Conservation (phyloP, 2,113 vertebrate genomes). For the Gymnorhina tibicen region DNA sequence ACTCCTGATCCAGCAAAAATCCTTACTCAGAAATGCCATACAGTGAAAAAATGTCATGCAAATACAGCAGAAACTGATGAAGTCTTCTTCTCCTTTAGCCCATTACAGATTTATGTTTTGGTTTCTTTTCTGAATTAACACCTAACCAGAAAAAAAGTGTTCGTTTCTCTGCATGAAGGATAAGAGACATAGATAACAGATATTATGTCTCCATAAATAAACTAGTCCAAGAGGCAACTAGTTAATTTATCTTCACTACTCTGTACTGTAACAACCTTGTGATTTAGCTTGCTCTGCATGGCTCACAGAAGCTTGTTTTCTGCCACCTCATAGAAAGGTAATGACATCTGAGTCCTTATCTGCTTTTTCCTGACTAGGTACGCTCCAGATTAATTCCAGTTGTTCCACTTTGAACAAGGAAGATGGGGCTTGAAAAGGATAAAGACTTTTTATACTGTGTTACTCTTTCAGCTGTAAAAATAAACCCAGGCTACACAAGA, state of each 20-base stretch:
- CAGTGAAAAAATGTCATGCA: neutral
- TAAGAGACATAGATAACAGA: neutral
- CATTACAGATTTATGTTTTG: neutral
- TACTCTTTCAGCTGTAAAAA: neutral
- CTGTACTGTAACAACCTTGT: neutral
- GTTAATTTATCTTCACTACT: neutral
- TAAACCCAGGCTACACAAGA: neutral
- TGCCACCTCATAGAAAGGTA: neutral
- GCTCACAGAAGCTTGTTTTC: neutral
- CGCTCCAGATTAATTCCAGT: neutral
- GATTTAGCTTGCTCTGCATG: neutral
- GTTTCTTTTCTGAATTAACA: neutral
- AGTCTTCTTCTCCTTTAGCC: neutral
- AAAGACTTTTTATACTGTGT: neutral
- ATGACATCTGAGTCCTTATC: neutral
- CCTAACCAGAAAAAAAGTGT: neutral
- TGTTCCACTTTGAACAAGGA: neutral
- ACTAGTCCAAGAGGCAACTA: neutral
- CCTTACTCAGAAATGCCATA: neutral
- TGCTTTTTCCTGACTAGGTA: neutral
- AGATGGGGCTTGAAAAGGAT: neutral
- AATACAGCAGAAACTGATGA: neutral
- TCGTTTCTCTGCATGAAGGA: neutral
- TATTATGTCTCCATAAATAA: neutral
- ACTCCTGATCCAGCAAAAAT: neutral